Evolutionary conservation across 2,888 invertebrate species (phyloP).

Genomic region (Beris chalybata): DNA sequence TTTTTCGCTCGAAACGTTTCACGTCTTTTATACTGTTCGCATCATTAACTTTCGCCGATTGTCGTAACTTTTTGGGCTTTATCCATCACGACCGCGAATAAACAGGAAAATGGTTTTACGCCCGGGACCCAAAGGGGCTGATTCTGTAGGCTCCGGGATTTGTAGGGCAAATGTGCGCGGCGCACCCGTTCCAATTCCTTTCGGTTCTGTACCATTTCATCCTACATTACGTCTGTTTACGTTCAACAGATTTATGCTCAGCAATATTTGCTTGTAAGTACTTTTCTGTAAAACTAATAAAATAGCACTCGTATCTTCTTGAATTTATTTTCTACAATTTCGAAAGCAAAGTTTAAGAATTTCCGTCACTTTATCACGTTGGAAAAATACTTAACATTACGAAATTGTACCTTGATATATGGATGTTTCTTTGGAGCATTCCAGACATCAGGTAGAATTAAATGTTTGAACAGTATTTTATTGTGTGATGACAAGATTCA

Average conservation of each 20-base stretch:
- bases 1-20: conserved; percentile 18
- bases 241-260: conserved; percentile 17
- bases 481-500: no score
- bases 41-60: conserved; percentile 30
- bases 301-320: background rate
- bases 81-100: conserved; percentile 9
- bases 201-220: no score
- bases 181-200: no score
- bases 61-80: conserved; percentile 18
- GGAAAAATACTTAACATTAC: no score
- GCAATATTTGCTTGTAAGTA: conserved; percentile 27
- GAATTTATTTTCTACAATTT: no score
- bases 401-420: no score
- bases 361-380: no score
- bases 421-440: no score
- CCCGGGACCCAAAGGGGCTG: conserved; percentile 2
- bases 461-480: no score
- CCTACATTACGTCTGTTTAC: background rate
- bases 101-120: conserved; percentile 24
- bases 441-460: no score
- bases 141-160: conserved; percentile 19
- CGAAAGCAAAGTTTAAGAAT: no score
- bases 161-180: conserved; percentile 12
- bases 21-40: conserved; percentile 28
- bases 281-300: conserved; percentile 25